Conservation (phyloP, 2,888 invertebrate genomes). For the Melikaiella ostensackeni region DNA sequence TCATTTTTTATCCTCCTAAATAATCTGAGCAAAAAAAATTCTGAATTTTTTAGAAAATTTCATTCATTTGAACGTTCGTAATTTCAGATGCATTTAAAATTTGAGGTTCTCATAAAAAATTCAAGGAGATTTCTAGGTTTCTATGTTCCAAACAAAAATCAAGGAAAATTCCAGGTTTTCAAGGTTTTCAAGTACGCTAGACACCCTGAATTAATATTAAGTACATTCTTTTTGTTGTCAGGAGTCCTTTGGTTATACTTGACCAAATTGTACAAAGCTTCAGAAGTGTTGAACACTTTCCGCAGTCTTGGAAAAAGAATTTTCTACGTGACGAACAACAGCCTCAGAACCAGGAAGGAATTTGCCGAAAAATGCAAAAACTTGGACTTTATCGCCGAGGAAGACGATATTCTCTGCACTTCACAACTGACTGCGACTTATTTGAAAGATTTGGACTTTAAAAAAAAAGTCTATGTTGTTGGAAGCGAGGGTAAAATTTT, state of each 20-base stretch:
- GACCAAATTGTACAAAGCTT: conserved; percentile 77
- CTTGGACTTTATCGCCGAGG: conserved; percentile 79
- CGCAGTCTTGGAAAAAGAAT: conserved; percentile 80
- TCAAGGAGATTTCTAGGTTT: too few relatives aligned
- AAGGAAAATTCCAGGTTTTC: too few relatives aligned
- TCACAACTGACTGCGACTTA: conserved; percentile 80
- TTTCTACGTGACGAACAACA: conserved; percentile 84
- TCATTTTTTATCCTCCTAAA: too few relatives aligned
- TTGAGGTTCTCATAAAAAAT: too few relatives aligned
- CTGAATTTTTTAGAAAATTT: too few relatives aligned
- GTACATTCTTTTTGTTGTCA: conserved; percentile 45
- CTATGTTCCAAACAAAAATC: too few relatives aligned
- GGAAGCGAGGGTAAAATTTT: conserved; percentile 60
- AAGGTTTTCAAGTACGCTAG: too few relatives aligned
- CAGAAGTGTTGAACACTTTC: conserved; percentile 78
- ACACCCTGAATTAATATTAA: too few relatives aligned
- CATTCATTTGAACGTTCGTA: too few relatives aligned
- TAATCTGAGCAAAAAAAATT: too few relatives aligned
- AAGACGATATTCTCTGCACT: conserved; percentile 79
- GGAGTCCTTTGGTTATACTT: conserved; percentile 81
- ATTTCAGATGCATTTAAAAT: too few relatives aligned
- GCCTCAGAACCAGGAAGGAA: conserved; percentile 80
- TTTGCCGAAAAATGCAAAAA: conserved; percentile 80
- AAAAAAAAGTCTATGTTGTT: conserved; percentile 75
- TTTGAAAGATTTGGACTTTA: conserved; percentile 78